Evolutionary conservation across 2,888 invertebrate species (phyloP).

Genomic region (Molorchus minor): DNA sequence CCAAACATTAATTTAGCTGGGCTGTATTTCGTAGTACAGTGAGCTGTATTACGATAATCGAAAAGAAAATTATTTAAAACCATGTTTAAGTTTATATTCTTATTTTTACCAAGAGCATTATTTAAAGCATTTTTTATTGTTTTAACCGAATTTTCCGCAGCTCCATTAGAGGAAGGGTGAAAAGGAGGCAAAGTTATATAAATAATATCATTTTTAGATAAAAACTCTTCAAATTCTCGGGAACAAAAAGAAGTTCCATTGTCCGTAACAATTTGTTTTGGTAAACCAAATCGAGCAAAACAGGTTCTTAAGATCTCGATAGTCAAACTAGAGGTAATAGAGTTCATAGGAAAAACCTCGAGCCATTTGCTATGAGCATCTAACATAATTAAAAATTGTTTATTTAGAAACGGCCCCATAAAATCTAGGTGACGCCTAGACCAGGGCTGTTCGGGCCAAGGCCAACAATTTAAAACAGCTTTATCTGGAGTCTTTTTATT

Average conservation of each 20-base stretch:
- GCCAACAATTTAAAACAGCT: background rate
- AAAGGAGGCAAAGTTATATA: background rate
- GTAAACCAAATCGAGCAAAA: slow-evolving; percentile 9
- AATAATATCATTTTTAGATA: background rate
- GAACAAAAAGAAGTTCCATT: slow-evolving; percentile 5
- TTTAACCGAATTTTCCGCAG: background rate
- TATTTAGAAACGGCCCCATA: background rate
- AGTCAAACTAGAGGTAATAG: background rate
- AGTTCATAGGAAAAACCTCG: slow-evolving; percentile 1
- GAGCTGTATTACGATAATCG: background rate
- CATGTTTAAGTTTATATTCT: background rate
- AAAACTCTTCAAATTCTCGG: background rate
- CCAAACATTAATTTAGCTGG: background rate
- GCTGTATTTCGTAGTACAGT: too few species aligned
- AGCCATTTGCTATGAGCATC: background rate
- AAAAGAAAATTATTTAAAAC: background rate
- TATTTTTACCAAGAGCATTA: background rate
- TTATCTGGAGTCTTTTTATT: background rate
- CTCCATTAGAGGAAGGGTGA: background rate
- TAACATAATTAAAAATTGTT: background rate
- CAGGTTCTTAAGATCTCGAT: background rate
- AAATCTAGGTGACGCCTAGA: background rate
- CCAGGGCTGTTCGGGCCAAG: background rate
- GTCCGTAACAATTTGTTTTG: background rate
- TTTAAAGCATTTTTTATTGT: background rate